These are phyloP conservation scores for Caenorhabditis sulstoni DNA, from an alignment of 2,888 invertebrate species.

Conservation along the genomic window DNA sequence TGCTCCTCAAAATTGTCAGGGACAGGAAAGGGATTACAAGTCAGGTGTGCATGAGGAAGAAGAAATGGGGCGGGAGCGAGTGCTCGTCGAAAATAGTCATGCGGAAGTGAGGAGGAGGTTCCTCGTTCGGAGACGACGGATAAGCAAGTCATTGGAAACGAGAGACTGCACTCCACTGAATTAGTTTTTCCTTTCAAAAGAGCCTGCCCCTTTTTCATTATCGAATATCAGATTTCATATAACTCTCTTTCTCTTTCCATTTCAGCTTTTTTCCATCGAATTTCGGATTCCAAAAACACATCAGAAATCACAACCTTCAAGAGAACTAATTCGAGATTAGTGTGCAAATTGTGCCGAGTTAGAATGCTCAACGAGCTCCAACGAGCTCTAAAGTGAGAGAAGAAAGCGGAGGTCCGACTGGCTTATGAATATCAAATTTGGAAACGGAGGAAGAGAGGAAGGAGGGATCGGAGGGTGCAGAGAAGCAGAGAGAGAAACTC, in stretches of 20 bases:
- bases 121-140: constrained; percentile 13
- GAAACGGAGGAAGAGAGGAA: constrained; percentile 8
- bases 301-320: not conserved
- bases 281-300: not conserved
- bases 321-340: not conserved
- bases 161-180: not conserved
- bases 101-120: constrained; percentile 32
- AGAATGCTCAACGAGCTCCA: no score
- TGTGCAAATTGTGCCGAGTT: not conserved
- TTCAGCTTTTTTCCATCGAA: not conserved
- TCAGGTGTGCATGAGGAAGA: no score
- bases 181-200: constrained; percentile 1
- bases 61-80: constrained; percentile 12
- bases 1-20: constrained; percentile 10
- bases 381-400: constrained; percentile 2
- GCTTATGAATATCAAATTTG: constrained; percentile 43
- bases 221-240: not conserved
- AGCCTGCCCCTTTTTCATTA: not conserved
- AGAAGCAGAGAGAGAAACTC: not conserved
- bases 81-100: constrained; percentile 32
- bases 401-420: constrained; percentile 1
- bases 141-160: not conserved
- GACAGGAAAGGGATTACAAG: not conserved
- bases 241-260: not conserved
- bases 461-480: constrained; percentile 15